Percentiles rank a stretch among this genome's conserved stretches.
phyloP scores from a whole-genome alignment of 2,797 vertebrate species.

The Squalus acanthias region DNA sequence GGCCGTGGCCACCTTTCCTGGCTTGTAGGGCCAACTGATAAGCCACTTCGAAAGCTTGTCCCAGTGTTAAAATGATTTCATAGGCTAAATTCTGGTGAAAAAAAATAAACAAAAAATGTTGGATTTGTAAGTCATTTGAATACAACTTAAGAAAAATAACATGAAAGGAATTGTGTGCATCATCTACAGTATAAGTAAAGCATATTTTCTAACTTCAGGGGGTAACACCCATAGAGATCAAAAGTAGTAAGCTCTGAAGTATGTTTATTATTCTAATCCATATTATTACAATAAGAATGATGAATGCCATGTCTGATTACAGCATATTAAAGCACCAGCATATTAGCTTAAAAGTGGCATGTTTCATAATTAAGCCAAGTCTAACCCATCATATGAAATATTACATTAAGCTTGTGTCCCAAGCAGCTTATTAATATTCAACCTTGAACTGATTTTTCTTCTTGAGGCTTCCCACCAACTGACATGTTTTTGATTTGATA shows the following conservation, averaged over 20 bases:
- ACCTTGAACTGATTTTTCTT: not conserved
- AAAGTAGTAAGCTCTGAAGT: not conserved
- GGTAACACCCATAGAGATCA: not conserved
- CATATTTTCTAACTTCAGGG: not conserved
- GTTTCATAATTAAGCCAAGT: conserved; percentile 3
- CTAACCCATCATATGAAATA: not conserved
- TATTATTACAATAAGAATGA: not conserved
- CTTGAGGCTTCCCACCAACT: not conserved
- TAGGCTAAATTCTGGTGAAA: conserved; percentile 87
- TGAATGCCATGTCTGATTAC: not conserved
- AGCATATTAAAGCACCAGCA: not conserved
- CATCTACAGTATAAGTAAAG: not conserved
- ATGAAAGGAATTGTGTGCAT: not conserved
- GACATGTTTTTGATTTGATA: not conserved
- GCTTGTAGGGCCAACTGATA: conserved; percentile 97
- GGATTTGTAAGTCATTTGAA: not conserved
- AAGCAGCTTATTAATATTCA: not conserved
- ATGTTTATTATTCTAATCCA: not conserved
- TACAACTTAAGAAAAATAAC: not conserved
- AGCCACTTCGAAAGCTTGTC: conserved; percentile 96
- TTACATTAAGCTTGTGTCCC: not conserved
- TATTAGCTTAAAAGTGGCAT: not conserved
- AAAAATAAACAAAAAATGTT: conserved; percentile 35
- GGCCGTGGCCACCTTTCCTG: conserved; percentile 89
- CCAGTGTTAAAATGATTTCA: conserved; percentile 95